Evolutionary conservation across 2,797 vertebrate genomes (phyloP).

Genomic region (Acanthurus tractus): DNA sequence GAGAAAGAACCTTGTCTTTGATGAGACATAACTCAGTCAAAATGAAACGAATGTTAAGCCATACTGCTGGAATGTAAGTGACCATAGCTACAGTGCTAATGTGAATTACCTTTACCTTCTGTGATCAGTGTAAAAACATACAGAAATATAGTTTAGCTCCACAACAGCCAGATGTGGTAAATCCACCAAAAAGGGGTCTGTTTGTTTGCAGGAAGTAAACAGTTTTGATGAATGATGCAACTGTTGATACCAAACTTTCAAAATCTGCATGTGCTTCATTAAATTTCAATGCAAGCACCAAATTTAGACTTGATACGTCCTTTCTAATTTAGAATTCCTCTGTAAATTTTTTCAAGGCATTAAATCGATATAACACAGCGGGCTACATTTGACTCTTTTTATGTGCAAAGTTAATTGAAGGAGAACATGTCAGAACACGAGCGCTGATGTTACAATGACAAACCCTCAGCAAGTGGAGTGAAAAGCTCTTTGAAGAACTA

Average conservation of each 20-base stretch:
- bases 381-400: not conserved
- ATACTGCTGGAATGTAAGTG: not conserved
- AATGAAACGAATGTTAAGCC: not conserved
- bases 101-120: no score
- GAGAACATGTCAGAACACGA: not conserved
- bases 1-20: not conserved
- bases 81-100: no score
- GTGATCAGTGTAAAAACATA: no score
- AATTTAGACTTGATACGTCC: not conserved
- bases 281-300: not conserved
- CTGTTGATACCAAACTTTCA: not conserved
- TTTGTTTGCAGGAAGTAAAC: not conserved
- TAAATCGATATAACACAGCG: not conserved
- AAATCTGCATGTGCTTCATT: not conserved
- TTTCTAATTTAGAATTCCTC: not conserved
- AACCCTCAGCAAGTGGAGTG: not conserved
- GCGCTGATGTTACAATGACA: not conserved
- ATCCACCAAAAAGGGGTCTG: not conserved
- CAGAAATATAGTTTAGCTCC: no score
- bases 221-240: not conserved
- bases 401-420: not conserved
- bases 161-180: no score
- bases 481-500: not conserved
- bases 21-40: not conserved
- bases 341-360: not conserved